phyloP scores from a whole-genome alignment of 2,797 vertebrate species.

The Xiphorhynchus erythropygius region DNA sequence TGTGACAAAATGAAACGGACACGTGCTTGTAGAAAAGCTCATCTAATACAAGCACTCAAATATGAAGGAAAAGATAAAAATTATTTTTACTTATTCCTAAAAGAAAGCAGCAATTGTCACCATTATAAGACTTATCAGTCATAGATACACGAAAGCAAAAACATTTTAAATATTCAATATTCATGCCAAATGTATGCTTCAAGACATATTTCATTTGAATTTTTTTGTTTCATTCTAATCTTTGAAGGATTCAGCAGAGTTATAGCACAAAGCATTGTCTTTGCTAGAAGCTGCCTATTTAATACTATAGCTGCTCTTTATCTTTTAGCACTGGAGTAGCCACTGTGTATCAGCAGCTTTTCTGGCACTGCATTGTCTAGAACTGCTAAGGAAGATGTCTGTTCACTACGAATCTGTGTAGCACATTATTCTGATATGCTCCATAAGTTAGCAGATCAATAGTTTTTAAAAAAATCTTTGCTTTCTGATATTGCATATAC shows the following conservation, averaged over 20 bases:
- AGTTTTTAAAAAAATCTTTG: slow-evolving; percentile 86
- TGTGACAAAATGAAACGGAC: background rate
- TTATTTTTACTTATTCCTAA: background rate
- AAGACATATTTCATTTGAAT: slow-evolving; percentile 8
- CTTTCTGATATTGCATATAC: slow-evolving; percentile 78
- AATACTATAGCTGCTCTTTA: slow-evolving; percentile 37
- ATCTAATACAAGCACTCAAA: background rate
- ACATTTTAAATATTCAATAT: slow-evolving; percentile 55
- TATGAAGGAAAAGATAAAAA: background rate
- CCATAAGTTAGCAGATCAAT: slow-evolving; percentile 80
- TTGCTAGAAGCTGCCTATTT: slow-evolving; percentile 23
- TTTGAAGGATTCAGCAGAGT: slow-evolving; percentile 34
- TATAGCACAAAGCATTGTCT: background rate
- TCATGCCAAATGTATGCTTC: background rate
- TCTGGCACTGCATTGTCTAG: slow-evolving; percentile 62
- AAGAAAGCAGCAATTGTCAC: slow-evolving; percentile 43
- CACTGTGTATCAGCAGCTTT: slow-evolving; percentile 58
- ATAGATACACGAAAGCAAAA: slow-evolving; percentile 29
- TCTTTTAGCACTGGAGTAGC: slow-evolving; percentile 55
- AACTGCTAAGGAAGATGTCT: slow-evolving; percentile 58
- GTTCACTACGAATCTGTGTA: slow-evolving; percentile 58
- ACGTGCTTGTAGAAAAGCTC: background rate
- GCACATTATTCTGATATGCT: slow-evolving; percentile 72
- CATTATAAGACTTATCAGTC: slow-evolving; percentile 58
- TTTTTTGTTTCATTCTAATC: slow-evolving; percentile 25